Evolutionary conservation across 1,140 invertebrate species (phyloP), one percentile per base, ranked within the genome.

Genomic region (Zaprionus tsacasi): DNA sequence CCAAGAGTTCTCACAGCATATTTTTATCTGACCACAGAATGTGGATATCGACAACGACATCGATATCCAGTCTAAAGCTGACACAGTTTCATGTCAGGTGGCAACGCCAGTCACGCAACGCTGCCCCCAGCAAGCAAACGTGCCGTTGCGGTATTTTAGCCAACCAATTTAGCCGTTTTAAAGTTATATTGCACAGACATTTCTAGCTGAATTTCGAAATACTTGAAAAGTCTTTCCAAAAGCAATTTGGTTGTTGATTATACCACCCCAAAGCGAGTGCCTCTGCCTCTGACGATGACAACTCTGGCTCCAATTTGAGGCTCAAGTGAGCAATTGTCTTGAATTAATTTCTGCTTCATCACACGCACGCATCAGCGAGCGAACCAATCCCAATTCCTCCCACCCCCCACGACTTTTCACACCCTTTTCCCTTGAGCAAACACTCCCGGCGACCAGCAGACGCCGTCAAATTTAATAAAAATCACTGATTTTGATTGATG

Each of bases 401-500:
- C 25, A 27, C 27, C 27, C 27, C 69, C 58, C 65, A 38, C 36
- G 60, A 25, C 11, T 59, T 67, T 88, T 82, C 73, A 87, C 80
- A 76, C 81, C 81, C 67, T 69, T 55, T 64, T 21, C 15, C 40
- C 38, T 58, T 67, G 70, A 65, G 73, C 83, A 87, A 80, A 87
- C 83, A 87, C 76, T 82, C 60, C 83, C 63, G 80, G 50, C 76
- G 72, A 67, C 86, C 83, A 86, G 83, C 82, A 86, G 83, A 86
- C 83, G 79, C 63, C 91, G 91, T 92, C 91, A 92, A 92, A 91
- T 92, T 92, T 91, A 92, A 92, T 92, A 91, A 91, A 91, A 92
- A 82, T 92, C 91, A 88, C 75, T 91, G 91, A 92, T 91, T 91
- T 92, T 92, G 91, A 92, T 92, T 92, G 91, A 92, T 92, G 87